Percentiles rank a stretch among this genome's conserved stretches.
phyloP scores from a whole-genome alignment of 2,113 vertebrate genomes.

The Hyperopisus bebe region DNA sequence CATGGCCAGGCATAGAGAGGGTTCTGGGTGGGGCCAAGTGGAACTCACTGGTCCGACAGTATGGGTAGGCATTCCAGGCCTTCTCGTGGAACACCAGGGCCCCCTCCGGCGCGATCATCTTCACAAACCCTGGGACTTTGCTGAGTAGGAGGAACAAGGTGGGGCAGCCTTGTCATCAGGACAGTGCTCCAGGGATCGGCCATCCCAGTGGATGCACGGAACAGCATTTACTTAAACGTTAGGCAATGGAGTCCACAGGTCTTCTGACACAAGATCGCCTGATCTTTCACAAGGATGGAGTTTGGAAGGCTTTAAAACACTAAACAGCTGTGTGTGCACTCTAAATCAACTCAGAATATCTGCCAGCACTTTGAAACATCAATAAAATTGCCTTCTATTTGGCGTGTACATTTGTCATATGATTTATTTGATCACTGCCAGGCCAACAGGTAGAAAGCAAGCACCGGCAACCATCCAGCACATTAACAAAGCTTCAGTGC shows the following conservation, averaged over 20 bases:
- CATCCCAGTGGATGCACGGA: neutral
- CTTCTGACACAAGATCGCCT: neutral
- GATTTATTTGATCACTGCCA: neutral
- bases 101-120: slow-evolving; percentile 93
- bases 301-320: neutral
- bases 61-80: slow-evolving; percentile 78
- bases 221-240: neutral
- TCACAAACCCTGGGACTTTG: slow-evolving; percentile 91
- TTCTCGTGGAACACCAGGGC: slow-evolving; percentile 75
- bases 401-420: neutral
- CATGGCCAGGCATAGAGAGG: neutral
- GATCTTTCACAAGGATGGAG: neutral
- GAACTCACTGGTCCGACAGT: slow-evolving; percentile 89
- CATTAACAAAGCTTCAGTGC: neutral
- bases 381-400: neutral
- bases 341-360: neutral
- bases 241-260: neutral
- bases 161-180: neutral
- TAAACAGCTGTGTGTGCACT: neutral
- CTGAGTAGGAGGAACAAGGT: slow-evolving; percentile 48
- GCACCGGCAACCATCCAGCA: neutral
- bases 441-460: neutral
- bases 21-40: neutral
- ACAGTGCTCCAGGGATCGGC: neutral
- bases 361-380: neutral